Evolutionary conservation across 2,888 invertebrate genomes (phyloP).

Genomic region (Entomobrya proxima): DNA sequence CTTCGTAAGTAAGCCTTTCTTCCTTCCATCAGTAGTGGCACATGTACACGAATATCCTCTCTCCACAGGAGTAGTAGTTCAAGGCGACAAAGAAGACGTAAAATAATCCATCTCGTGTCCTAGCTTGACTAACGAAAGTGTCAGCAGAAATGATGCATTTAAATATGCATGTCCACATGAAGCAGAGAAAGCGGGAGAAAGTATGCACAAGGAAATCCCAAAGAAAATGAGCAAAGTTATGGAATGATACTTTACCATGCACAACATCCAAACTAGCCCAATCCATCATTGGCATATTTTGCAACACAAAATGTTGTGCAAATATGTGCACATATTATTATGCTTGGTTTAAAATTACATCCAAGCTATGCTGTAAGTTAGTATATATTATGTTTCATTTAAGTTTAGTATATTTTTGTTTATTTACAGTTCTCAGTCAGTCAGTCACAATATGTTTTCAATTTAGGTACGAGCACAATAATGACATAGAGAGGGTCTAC

Average conservation of each 20-base stretch:
- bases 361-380: not conserved
- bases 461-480: slow-evolving; percentile 35
- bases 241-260: not conserved
- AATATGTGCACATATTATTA: slow-evolving; percentile 19
- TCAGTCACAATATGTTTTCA: slow-evolving; percentile 56
- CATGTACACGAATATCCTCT: not conserved
- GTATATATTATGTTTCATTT: not conserved
- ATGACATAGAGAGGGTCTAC: slow-evolving; percentile 11
- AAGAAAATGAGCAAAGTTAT: not conserved
- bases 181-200: not conserved
- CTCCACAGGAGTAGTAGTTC: not conserved
- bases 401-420: slow-evolving; percentile 27
- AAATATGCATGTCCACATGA: slow-evolving; percentile 21
- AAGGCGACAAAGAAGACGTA: not conserved
- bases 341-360: not conserved
- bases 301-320: slow-evolving; percentile 22
- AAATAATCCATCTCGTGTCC: slow-evolving; percentile 20
- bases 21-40: not conserved
- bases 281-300: slow-evolving; percentile 34
- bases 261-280: not conserved
- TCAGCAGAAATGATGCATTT: slow-evolving; percentile 9
- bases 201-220: not conserved
- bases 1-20: not conserved
- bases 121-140: slow-evolving; percentile 6
- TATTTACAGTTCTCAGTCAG: slow-evolving; percentile 58